phyloP scores from a whole-genome alignment of 2,113 vertebrate genomes.

The Scytalopus superciliaris region DNA sequence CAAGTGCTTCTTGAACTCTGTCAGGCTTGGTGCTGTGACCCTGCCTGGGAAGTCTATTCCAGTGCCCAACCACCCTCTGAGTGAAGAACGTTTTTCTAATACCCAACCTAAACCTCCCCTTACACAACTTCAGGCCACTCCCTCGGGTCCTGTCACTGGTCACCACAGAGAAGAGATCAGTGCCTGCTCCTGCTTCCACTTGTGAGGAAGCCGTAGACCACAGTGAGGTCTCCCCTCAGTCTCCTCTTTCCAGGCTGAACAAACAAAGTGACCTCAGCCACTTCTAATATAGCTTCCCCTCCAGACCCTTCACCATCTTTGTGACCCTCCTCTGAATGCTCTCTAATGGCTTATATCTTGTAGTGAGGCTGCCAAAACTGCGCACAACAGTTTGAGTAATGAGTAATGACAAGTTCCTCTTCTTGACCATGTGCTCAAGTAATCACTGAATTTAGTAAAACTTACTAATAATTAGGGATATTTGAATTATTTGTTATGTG shows the following conservation, averaged over 20 bases:
- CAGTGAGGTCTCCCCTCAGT: not conserved
- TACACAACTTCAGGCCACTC: not conserved
- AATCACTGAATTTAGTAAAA: not conserved
- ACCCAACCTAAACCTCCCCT: not conserved
- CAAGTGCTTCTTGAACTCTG: accelerated
- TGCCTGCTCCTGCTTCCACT: not conserved
- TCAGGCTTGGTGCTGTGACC: not conserved
- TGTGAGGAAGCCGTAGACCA: accelerated
- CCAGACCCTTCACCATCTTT: not conserved
- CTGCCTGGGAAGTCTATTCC: not conserved
- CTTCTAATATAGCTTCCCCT: accelerated
- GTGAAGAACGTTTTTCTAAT: accelerated
- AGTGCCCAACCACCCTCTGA: not conserved
- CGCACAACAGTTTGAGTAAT: not conserved
- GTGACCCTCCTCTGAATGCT: not conserved
- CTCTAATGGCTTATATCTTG: not conserved
- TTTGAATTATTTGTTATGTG: not conserved
- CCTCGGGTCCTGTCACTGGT: too few relatives aligned
- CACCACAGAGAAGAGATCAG: accelerated
- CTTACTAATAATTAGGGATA: not conserved
- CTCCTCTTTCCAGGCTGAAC: not conserved
- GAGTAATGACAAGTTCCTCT: not conserved
- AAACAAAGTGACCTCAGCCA: not conserved
- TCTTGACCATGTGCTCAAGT: not conserved
- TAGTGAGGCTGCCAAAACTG: not conserved